Evolutionary conservation across 2,888 invertebrate genomes (phyloP).

Genomic region (Epinotia ramella): DNA sequence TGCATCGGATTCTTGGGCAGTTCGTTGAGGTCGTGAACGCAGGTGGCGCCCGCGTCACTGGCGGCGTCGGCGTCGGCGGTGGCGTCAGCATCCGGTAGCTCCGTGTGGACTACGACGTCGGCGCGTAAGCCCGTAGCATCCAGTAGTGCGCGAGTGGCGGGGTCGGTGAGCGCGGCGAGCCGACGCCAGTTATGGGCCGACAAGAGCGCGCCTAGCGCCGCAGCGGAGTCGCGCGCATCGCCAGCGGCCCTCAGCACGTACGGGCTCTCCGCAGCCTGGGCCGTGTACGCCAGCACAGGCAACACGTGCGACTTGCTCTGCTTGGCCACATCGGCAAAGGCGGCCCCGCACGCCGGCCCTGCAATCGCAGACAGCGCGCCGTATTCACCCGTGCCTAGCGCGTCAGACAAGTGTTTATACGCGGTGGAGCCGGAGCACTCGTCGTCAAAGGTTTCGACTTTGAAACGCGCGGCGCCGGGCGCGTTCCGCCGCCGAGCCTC

Average conservation of each 20-base stretch:
- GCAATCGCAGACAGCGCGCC: conserved; percentile 68
- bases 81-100: conserved; percentile 66
- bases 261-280: conserved; percentile 60
- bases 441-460: conserved; percentile 67
- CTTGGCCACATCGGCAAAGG: conserved; percentile 70
- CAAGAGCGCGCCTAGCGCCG: conserved; percentile 35
- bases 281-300: conserved; percentile 70
- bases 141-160: conserved; percentile 61
- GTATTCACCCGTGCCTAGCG: conserved; percentile 67
- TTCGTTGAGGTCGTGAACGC: neutral
- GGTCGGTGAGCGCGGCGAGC: conserved; percentile 67
- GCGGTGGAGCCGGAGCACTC: conserved; percentile 69
- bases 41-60: neutral
- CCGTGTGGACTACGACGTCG: conserved; percentile 62
- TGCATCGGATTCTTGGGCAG: neutral
- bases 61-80: neutral
- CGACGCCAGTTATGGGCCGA: conserved; percentile 57
- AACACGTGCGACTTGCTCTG: conserved; percentile 65
- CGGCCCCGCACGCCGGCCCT: conserved; percentile 73
- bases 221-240: conserved; percentile 32
- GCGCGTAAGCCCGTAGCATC: conserved; percentile 59
- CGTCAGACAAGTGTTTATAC: conserved; percentile 68
- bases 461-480: conserved; percentile 53
- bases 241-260: conserved; percentile 50
- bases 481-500: conserved; percentile 37